Conservation (phyloP, 1,140 invertebrate genomes). For the Chymomyza costata region DNA sequence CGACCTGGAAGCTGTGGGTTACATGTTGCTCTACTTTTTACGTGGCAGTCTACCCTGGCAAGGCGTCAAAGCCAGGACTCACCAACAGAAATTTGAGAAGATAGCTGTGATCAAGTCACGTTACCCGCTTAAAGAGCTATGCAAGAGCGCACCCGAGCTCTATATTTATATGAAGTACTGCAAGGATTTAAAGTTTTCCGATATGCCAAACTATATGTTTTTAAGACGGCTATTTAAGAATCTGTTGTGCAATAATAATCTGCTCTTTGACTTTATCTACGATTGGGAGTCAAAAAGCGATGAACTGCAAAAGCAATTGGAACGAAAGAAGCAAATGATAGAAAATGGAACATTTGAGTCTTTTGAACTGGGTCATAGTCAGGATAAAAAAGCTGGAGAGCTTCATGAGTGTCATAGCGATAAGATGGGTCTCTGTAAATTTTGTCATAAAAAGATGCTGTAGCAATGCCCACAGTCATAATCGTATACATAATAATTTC, state of each 20-base stretch:
- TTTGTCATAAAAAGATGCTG: no score
- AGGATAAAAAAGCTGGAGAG: no score
- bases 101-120: slow-evolving; percentile 96
- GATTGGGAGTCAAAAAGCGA: no score
- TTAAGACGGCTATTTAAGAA: slow-evolving; percentile 49
- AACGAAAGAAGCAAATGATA: no score
- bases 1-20: slow-evolving; percentile 94
- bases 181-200: slow-evolving; percentile 91
- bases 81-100: slow-evolving; percentile 95
- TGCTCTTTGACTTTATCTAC: slow-evolving; percentile 29
- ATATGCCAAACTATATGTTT: slow-evolving; percentile 96
- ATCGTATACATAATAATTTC: no score
- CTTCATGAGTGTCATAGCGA: no score
- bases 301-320: no score
- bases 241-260: slow-evolving; percentile 23
- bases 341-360: no score
- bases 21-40: slow-evolving; percentile 95
- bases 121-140: slow-evolving; percentile 89
- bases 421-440: no score
- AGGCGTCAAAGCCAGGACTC: slow-evolving; percentile 90
- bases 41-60: slow-evolving; percentile 92
- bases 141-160: slow-evolving; percentile 95
- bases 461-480: no score
- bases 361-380: no score
- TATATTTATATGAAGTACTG: slow-evolving; percentile 96